Conservation (phyloP, 2,797 vertebrate species). For the Mormyrus proboscirostris region DNA sequence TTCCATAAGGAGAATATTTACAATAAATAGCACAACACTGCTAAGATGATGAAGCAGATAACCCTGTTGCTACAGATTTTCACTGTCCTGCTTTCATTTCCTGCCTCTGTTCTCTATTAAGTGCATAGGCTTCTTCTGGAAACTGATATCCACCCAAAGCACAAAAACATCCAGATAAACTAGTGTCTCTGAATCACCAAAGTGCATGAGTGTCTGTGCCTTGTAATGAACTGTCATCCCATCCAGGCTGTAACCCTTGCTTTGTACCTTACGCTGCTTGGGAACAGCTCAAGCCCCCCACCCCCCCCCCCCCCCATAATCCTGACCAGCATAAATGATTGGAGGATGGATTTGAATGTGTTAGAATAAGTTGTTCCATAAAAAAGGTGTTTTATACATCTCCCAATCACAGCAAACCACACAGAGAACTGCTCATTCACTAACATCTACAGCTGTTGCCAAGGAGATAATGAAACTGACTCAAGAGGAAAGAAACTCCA, state of each 20-base stretch:
- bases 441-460: not conserved
- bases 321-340: not conserved
- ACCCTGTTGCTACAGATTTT: not conserved
- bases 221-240: not conserved
- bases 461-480: not conserved
- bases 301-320: not conserved
- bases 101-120: not conserved
- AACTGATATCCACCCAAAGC: not conserved
- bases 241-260: not conserved
- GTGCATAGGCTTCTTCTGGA: not conserved
- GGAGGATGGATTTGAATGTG: not conserved
- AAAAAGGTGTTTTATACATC: not conserved
- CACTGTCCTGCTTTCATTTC: not conserved
- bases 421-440: not conserved
- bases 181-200: not conserved
- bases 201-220: not conserved
- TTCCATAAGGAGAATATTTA: not conserved
- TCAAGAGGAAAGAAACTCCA: not conserved
- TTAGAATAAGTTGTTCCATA: not conserved
- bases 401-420: not conserved
- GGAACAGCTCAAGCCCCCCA: not conserved
- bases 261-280: not conserved
- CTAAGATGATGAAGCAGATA: not conserved
- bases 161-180: not conserved
- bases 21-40: not conserved